Conservation (phyloP, 2,888 invertebrate genomes). For the Drosophila diplacantha region DNA sequence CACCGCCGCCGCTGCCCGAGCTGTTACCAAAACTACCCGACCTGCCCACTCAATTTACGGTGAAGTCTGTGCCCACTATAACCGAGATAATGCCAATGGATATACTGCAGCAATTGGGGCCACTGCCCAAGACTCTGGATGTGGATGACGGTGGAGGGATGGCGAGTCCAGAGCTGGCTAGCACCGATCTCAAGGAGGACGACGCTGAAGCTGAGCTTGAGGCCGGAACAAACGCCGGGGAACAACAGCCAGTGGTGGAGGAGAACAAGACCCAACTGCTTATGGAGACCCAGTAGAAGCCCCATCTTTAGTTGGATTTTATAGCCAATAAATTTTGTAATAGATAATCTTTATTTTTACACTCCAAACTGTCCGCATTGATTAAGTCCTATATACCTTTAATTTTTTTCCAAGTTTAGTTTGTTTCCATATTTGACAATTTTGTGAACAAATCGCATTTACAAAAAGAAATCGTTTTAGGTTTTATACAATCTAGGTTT, state of each 20-base stretch:
- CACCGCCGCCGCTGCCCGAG: constrained; percentile 55
- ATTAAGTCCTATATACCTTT: not conserved
- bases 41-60: constrained; percentile 49
- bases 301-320: constrained; percentile 3
- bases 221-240: not conserved
- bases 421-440: constrained; percentile 14
- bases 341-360: constrained; percentile 12
- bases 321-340: constrained; percentile 13
- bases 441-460: constrained; percentile 50
- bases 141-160: constrained; percentile 43
- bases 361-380: not conserved
- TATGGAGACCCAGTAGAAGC: constrained; percentile 28
- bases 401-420: constrained; percentile 5
- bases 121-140: constrained; percentile 58
- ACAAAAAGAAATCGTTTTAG: constrained; percentile 32
- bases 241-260: constrained; percentile 18
- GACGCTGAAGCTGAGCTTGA: constrained; percentile 23
- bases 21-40: constrained; percentile 43
- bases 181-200: constrained; percentile 41
- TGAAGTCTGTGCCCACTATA: constrained; percentile 50
- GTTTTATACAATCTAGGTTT: constrained; percentile 31
- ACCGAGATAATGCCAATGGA: constrained; percentile 63
- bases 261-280: constrained; percentile 28
- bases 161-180: constrained; percentile 27
- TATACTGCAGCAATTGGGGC: constrained; percentile 56